These are phyloP conservation scores for Calidris pygmaea DNA, from an alignment of 2,113 vertebrate genomes.

Conservation along the genomic window DNA sequence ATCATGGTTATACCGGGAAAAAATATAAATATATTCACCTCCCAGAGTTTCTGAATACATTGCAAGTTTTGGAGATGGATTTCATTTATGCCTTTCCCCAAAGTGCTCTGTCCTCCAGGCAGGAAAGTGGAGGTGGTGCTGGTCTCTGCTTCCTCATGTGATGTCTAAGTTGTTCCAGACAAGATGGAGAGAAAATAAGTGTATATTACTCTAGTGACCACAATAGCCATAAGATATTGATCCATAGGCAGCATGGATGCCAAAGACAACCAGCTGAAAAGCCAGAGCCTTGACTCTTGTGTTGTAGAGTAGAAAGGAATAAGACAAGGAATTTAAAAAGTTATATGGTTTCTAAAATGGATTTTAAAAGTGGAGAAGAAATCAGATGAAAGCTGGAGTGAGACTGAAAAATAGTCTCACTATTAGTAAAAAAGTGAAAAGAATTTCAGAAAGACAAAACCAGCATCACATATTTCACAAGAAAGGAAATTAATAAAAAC, in stretches of 20 bases:
- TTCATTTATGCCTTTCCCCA: not conserved
- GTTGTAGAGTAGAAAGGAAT: not conserved
- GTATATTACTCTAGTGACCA: accelerated
- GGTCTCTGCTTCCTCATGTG: not conserved
- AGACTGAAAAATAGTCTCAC: not conserved
- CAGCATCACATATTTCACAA: not conserved
- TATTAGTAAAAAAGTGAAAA: not conserved
- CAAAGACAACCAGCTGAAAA: not conserved
- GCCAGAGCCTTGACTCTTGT: not conserved
- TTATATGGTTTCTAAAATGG: not conserved
- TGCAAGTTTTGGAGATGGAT: not conserved
- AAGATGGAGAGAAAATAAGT: not conserved
- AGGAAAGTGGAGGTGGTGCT: not conserved
- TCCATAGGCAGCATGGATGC: not conserved
- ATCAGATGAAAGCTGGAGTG: not conserved
- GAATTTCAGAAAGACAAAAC: not conserved
- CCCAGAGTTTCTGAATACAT: not conserved
- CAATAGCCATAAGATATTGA: not conserved
- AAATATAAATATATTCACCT: not conserved
- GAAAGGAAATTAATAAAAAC: not conserved
- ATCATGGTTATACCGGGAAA: no score
- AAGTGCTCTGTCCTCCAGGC: not conserved
- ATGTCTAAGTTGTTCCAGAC: accelerated
- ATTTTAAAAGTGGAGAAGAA: not conserved
- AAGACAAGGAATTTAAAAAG: not conserved